phyloP scores from a whole-genome alignment of 2,113 vertebrate genomes.

The Rana temporaria region DNA sequence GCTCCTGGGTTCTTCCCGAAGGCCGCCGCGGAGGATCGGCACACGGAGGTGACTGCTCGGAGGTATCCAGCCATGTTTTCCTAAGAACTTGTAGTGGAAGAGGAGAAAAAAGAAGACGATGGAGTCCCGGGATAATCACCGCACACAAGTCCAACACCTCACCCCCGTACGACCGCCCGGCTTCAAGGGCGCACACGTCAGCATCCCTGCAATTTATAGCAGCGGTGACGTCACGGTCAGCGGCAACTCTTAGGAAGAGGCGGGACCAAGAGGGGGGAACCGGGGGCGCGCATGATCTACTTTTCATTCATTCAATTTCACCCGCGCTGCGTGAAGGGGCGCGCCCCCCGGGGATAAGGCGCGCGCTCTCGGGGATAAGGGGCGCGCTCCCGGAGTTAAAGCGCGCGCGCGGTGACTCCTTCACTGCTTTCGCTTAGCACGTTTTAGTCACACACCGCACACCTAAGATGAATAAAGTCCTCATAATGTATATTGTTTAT shows the following conservation, averaged over 20 bases:
- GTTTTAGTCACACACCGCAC: too few relatives aligned
- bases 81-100: background rate
- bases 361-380: background rate
- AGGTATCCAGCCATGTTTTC: conserved; percentile 61
- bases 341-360: background rate
- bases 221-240: conserved; percentile 24
- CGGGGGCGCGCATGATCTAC: conserved; percentile 12
- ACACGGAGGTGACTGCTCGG: conserved; percentile 58
- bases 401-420: background rate
- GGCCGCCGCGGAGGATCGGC: conserved; percentile 56
- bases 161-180: conserved; percentile 42
- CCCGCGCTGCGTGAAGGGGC: background rate
- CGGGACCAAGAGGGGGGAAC: background rate
- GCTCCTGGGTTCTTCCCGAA: conserved; percentile 60
- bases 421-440: background rate
- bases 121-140: background rate
- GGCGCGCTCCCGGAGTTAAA: too few relatives aligned
- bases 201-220: conserved; percentile 45
- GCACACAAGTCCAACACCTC: background rate
- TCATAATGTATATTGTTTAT: too few relatives aligned
- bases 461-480: too few relatives aligned
- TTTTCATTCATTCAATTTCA: conserved; percentile 39
- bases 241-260: background rate
- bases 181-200: conserved; percentile 54
- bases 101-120: background rate